Evolutionary conservation across 2,113 vertebrate species (phyloP), one percentile per base, ranked within the genome.

Genomic region (Mustelus asterias): DNA sequence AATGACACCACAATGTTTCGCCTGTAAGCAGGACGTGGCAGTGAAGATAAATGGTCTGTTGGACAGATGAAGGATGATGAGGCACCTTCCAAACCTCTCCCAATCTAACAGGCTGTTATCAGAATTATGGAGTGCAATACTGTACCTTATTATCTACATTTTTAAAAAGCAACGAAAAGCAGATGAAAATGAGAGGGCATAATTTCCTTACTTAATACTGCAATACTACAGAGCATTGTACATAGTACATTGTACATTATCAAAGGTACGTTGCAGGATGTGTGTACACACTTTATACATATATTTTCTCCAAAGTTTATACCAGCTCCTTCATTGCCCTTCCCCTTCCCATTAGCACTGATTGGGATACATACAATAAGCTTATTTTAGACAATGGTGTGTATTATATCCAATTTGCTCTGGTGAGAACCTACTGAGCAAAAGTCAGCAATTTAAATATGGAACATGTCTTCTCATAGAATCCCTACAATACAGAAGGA

Each of bases 31-130:
- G 69, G 29, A 72, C 24, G 63, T 72, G 44, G 63, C 65, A 72
- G 67, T 95, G 67, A 44, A 95, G 67, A 70, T 95, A 95, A 48
- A 95, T 95, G 67, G 41, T 48, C 3, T 9, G 24, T 72, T 95
- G 69, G 60, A 48, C 93, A 95, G 65, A 95, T 95, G 93, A 95
- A 69, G 67, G 41, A 94, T 44, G 41, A 94, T 44, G 69, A 69
- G 69, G 67, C 24, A 95, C 22, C 44, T 95, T 95, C 41, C 65
- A 70, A 65, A 10, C 93, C 37, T 94, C 63, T 69, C 22, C 41
- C 94, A 95, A 67, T 95, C 37, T 72, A 95, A 95, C 67, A 72
- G 94, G 41, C 41, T 9, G 33, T 72, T 95, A 70, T 72, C 94
- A 72, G 26, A 95, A 95, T 72, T 26, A 95, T 95, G 41, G 11